A percentile compares a stretch with the other conserved stretches of the same genome.
phyloP scores from a whole-genome alignment of 2,888 invertebrate genomes.

The Conops quadrifasciatus region DNA sequence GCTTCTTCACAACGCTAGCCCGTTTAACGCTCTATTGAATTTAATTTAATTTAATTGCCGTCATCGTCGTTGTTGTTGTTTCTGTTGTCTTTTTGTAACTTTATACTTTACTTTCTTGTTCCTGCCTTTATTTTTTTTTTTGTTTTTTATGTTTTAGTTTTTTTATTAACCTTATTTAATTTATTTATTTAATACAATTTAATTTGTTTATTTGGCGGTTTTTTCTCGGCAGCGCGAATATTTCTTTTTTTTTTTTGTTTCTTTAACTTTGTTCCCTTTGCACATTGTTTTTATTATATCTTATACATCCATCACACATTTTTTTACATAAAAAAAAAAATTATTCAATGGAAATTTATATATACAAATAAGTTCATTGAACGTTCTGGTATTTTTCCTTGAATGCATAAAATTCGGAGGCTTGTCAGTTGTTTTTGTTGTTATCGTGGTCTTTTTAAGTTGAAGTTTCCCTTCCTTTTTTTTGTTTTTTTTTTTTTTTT shows the following conservation, averaged over 20 bases:
- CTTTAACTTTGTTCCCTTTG: too few relatives aligned
- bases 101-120: neutral
- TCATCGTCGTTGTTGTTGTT: neutral
- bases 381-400: conserved; percentile 12
- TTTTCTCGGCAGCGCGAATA: too few relatives aligned
- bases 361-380: neutral
- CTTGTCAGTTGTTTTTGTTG: neutral
- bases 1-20: too few relatives aligned
- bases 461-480: neutral
- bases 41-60: too few relatives aligned
- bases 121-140: too few relatives aligned
- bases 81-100: neutral
- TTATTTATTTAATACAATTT: conserved; percentile 1
- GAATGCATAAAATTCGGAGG: neutral
- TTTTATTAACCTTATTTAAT: neutral
- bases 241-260: too few relatives aligned
- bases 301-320: too few relatives aligned
- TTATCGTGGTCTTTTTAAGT: neutral
- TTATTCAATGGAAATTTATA: neutral
- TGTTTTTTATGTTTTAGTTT: too few relatives aligned
- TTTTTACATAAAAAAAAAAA: neutral
- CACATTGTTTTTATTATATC: too few relatives aligned
- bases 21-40: too few relatives aligned
- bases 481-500: neutral
- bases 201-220: neutral